Evolutionary conservation across 2,797 vertebrate genomes (phyloP).

Genomic region (Danio jaintianensis): DNA sequence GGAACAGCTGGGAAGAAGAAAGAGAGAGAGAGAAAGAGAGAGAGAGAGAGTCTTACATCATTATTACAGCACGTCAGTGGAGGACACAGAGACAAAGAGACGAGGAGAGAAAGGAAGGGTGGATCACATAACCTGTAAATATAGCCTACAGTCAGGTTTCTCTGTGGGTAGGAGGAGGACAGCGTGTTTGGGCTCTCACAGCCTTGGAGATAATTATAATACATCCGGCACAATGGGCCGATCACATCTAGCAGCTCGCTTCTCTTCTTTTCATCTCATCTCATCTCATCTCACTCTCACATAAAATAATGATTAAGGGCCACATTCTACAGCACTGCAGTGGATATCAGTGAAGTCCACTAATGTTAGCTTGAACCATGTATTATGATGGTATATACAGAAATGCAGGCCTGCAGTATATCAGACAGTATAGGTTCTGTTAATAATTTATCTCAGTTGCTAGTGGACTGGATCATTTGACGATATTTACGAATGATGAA

Average conservation of each 20-base stretch:
- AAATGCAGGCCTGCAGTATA: not conserved
- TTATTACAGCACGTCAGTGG: conserved; percentile 44
- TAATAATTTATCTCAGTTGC: not conserved
- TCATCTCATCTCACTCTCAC: conserved; percentile 5
- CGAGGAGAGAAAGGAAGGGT: conserved; percentile 9
- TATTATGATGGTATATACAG: not conserved
- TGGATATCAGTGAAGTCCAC: not conserved
- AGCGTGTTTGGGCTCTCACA: conserved; percentile 24
- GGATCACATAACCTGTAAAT: conserved; percentile 40
- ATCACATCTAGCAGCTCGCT: conserved; percentile 30
- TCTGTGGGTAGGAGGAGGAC: conserved; percentile 33
- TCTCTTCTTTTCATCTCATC: too few species aligned
- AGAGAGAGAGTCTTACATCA: conserved; percentile 50
- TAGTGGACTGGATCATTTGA: not conserved
- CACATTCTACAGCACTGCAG: not conserved
- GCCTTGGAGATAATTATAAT: conserved; percentile 47
- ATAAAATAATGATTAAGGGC: conserved; percentile 22
- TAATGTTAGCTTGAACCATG: not conserved
- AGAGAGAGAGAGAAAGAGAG: not conserved
- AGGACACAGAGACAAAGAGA: not conserved
- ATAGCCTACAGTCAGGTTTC: conserved; percentile 44
- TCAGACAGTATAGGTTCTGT: not conserved
- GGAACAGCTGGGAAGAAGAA: conserved; percentile 48
- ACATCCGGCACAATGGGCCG: conserved; percentile 46
- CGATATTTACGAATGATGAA: not conserved